A percentile compares a stretch with the other conserved stretches of the same genome.
Conservation (phyloP, 2,888 invertebrate genomes). For the Ectobius pallidus region DNA sequence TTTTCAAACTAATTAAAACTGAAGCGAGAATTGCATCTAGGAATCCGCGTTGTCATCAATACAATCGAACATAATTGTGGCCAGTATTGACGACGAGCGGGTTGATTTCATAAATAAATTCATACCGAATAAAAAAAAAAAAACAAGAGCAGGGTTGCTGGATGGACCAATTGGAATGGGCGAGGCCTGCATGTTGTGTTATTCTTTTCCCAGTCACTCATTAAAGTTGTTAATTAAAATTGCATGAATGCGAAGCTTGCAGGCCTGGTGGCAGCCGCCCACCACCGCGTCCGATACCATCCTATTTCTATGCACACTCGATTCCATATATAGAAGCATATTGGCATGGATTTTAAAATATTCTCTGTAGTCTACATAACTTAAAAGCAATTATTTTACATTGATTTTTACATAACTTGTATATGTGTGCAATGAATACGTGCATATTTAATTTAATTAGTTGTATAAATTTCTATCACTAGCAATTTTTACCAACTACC, state of each 20-base stretch:
- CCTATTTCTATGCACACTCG: too few relatives aligned
- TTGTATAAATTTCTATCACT: too few relatives aligned
- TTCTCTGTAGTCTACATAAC: too few relatives aligned
- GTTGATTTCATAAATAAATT: slow-evolving; percentile 37
- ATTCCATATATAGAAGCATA: too few relatives aligned
- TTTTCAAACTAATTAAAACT: slow-evolving; percentile 31
- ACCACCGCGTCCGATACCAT: too few relatives aligned
- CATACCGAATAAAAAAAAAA: slow-evolving; percentile 32
- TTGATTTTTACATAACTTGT: too few relatives aligned
- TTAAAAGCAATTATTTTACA: too few relatives aligned
- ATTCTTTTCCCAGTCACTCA: slow-evolving; percentile 41
- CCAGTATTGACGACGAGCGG: slow-evolving; percentile 8
- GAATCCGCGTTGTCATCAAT: not conserved
- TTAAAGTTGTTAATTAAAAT: slow-evolving; percentile 42
- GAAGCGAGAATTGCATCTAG: slow-evolving; percentile 27
- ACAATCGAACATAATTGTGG: slow-evolving; percentile 13
- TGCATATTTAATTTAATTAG: too few relatives aligned
- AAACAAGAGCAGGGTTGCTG: slow-evolving; percentile 16
- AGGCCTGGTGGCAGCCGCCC: not conserved
- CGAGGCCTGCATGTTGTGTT: slow-evolving; percentile 33
- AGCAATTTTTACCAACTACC: too few relatives aligned
- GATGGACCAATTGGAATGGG: not conserved
- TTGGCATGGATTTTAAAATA: too few relatives aligned
- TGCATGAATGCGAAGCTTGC: slow-evolving; percentile 33
- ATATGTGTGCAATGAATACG: too few relatives aligned